Evolutionary conservation across 2,113 vertebrate species (phyloP).

Genomic region (Peromyscus californicus): DNA sequence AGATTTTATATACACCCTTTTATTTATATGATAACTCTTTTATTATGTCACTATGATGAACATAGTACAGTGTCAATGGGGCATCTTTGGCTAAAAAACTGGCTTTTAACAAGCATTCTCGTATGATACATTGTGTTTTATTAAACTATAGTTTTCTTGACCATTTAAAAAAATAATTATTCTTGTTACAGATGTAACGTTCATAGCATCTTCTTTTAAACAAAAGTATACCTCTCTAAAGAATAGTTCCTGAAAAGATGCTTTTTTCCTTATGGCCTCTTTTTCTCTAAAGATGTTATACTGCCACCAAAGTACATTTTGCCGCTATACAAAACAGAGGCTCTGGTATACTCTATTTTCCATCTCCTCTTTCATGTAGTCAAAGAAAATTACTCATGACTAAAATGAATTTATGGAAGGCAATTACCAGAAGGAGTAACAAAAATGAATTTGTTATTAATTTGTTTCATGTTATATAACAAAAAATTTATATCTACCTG

Average conservation of each 20-base stretch:
- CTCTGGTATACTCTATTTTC: not conserved
- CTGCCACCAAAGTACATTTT: not conserved
- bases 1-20: not conserved
- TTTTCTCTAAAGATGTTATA: not conserved
- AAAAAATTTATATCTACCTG: not conserved
- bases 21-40: not conserved
- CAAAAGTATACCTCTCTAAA: not conserved
- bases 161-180: not conserved
- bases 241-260: not conserved
- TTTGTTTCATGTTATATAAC: not conserved
- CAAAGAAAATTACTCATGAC: not conserved
- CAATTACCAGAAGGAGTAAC: not conserved
- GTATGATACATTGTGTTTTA: not conserved
- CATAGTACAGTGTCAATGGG: not conserved
- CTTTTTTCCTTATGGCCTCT: not conserved
- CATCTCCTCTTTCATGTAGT: not conserved
- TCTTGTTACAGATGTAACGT: not conserved
- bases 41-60: not conserved
- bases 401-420: not conserved
- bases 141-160: not conserved
- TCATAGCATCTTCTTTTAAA: not conserved
- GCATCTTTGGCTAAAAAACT: not conserved
- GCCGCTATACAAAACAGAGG: not conserved
- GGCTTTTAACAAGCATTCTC: not conserved
- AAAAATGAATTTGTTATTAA: not conserved